A percentile compares a stretch with the other conserved stretches of the same genome.
These are phyloP conservation scores for Galendromus occidentalis DNA, from an alignment of 1,140 invertebrate genomes.

Conservation along the genomic window DNA sequence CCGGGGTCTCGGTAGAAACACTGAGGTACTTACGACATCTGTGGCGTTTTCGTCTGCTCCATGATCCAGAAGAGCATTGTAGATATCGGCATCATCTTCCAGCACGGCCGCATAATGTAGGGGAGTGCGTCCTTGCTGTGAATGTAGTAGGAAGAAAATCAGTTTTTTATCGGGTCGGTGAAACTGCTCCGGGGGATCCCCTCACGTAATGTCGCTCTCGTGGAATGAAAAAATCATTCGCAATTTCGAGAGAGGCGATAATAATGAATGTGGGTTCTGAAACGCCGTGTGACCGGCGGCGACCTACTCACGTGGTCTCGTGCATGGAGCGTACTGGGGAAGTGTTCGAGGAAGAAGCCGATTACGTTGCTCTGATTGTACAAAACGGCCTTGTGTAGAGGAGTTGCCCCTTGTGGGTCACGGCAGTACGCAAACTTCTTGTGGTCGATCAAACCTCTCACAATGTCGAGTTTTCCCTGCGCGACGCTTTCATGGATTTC, in stretches of 20 bases:
- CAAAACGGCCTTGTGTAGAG: slow-evolving; percentile 56
- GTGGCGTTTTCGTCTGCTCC: slow-evolving; percentile 57
- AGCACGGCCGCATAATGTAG: slow-evolving; percentile 70
- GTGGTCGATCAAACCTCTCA: slow-evolving; percentile 29
- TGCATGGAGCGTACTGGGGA: slow-evolving; percentile 31
- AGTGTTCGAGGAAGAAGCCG: slow-evolving; percentile 48
- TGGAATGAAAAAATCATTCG: too few relatives aligned
- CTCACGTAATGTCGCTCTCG: too few relatives aligned
- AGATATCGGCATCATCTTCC: slow-evolving; percentile 66
- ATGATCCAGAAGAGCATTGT: slow-evolving; percentile 57
- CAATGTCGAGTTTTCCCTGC: slow-evolving; percentile 17
- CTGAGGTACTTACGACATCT: slow-evolving; percentile 49
- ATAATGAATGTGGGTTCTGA: too few relatives aligned
- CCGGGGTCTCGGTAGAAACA: too few relatives aligned
- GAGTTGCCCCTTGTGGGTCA: slow-evolving; percentile 47
- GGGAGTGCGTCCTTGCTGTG: slow-evolving; percentile 54
- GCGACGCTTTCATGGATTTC: slow-evolving; percentile 41
- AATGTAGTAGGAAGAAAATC: background rate
- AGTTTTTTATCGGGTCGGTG: too few relatives aligned
- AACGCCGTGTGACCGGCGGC: too few relatives aligned
- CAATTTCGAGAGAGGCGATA: too few relatives aligned
- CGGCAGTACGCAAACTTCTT: slow-evolving; percentile 43
- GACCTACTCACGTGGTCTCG: slow-evolving; percentile 21
- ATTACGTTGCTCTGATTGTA: slow-evolving; percentile 49
- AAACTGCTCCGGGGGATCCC: too few relatives aligned